These are phyloP conservation scores for Lasaia peninsularis DNA, from an alignment of 1,140 invertebrate species.

Conservation along the genomic window DNA sequence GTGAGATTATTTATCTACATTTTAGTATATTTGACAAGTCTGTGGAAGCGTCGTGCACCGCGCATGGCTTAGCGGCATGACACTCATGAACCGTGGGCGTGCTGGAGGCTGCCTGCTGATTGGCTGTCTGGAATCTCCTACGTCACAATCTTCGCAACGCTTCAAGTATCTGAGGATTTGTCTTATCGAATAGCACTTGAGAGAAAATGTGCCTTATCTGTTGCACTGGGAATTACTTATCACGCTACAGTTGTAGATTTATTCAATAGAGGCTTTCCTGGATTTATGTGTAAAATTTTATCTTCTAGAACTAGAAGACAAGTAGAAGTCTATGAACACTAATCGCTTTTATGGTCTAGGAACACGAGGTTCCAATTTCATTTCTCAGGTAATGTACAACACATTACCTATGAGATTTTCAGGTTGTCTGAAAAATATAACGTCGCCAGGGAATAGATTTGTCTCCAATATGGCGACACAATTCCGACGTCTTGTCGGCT, in stretches of 20 bases:
- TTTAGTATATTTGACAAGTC: slow-evolving; percentile 9
- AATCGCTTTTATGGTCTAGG: too few relatives aligned
- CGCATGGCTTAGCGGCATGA: slow-evolving; percentile 2
- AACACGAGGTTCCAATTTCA: too few relatives aligned
- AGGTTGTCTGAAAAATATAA: too few relatives aligned
- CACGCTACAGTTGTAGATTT: neutral
- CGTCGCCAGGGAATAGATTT: too few relatives aligned
- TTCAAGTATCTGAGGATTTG: slow-evolving; percentile 9
- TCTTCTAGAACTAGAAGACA: too few relatives aligned
- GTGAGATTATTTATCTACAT: slow-evolving; percentile 10
- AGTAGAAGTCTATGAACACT: too few relatives aligned
- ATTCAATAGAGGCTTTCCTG: neutral
- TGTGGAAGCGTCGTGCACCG: slow-evolving; percentile 6
- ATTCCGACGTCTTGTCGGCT: too few relatives aligned
- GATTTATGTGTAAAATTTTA: neutral
- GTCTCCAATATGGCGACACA: too few relatives aligned
- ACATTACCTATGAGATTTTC: too few relatives aligned
- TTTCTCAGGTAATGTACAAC: too few relatives aligned
- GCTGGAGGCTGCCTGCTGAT: neutral
- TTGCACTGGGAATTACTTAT: neutral
- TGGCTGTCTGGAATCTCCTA: neutral
- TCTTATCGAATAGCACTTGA: slow-evolving; percentile 1
- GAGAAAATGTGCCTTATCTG: neutral
- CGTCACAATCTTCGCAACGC: neutral
- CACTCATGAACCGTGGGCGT: slow-evolving; percentile 12